Evolutionary conservation across 2,888 invertebrate species (phyloP), one percentile per base, ranked within the genome.

Genomic region (Microdon myrmicae): DNA sequence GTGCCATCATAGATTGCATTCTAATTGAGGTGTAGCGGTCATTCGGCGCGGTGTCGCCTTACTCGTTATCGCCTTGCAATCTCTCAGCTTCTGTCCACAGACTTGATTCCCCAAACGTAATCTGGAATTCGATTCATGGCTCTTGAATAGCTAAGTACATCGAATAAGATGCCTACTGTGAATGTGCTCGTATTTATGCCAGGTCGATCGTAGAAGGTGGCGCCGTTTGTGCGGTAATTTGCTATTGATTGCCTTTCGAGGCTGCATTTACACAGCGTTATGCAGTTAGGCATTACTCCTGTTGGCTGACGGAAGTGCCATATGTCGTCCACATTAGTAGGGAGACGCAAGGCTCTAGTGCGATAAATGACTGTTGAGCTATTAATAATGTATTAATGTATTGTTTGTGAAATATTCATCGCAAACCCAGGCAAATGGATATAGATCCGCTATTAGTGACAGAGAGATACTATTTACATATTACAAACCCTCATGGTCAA

Each of bases 121-220:
- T 55, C 44, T n/a, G 43, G 39, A 49, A 45, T 49, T 19, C 20
- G 28, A 61, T 44, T 20, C 35, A 31, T 29, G 10, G 48, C 13
- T n/a, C n/a, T n/a, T n/a, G n/a, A n/a, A 7, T 7, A 38, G 31
- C 23, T 48, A 28, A 26, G 26, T 9, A 12, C n/a, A n/a, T n/a
- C n/a, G n/a, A n/a, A n/a, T n/a, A n/a, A n/a, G n/a, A n/a, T n/a
- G n/a, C n/a, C n/a, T n/a, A n/a, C n/a, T n/a, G n/a, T n/a, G n/a
- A n/a, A 25, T 17, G 26, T 23, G 39, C 54, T 22, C 55, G 45
- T 51, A 56, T 64, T 56, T 51, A 56, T 51, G 39, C 44, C 56
- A 43, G 56, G 51, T 64, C 28, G 43, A 64, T 56, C 56, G 55
- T 19, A 37, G 35, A 45, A 64, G 37, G 39, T 56, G 61, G 61